Conservation (phyloP, 2,113 vertebrate species). For the Riparia riparia region DNA sequence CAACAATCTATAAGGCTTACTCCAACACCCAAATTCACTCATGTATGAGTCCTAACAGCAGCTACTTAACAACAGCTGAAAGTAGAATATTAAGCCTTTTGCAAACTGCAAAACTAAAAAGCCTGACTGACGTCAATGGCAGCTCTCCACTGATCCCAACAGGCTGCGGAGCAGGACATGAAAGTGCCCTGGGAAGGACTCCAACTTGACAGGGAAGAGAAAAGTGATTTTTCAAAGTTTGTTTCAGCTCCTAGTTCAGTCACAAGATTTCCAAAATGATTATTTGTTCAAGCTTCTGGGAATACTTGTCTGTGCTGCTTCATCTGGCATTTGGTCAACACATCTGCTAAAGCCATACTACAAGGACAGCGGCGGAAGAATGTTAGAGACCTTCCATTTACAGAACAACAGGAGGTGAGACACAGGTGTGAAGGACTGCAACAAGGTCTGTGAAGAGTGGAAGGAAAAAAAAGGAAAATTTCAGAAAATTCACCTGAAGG, state of each 20-base stretch:
- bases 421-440: neutral
- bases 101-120: neutral
- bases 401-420: neutral
- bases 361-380: neutral
- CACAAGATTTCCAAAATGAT: neutral
- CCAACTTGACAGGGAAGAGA: neutral
- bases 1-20: constrained; percentile 27
- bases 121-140: neutral
- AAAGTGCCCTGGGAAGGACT: constrained; percentile 1
- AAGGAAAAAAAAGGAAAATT: neutral
- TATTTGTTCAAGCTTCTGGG: neutral
- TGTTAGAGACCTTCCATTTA: neutral
- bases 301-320: neutral
- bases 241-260: neutral
- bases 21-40: constrained; percentile 46
- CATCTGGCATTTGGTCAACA: constrained; percentile 4
- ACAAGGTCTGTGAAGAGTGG: neutral
- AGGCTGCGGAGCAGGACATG: neutral
- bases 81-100: constrained; percentile 23
- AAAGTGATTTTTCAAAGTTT: constrained; percentile 7
- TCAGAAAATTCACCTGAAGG: neutral
- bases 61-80: neutral
- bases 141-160: neutral
- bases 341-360: neutral
- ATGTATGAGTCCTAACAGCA: constrained; percentile 24